A percentile compares a stretch with the other conserved stretches of the same genome.
Conservation (phyloP, 1,140 invertebrate species). For the Scaptomyza montana region DNA sequence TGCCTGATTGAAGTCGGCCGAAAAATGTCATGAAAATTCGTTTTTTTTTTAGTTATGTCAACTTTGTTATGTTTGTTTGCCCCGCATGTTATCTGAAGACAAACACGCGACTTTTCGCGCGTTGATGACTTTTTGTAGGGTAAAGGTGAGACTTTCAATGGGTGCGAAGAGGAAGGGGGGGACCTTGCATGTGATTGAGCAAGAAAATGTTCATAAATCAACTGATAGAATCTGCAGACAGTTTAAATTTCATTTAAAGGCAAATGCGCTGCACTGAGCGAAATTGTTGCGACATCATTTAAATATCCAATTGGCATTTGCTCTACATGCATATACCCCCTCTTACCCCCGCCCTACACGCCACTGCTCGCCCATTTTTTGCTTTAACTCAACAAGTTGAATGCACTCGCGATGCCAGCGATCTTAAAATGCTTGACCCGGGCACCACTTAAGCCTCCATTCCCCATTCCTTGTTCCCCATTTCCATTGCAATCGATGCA, state of each 20-base stretch:
- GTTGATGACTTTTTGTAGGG: neutral
- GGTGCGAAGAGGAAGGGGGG: neutral
- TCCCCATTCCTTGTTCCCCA: slow-evolving; percentile 17
- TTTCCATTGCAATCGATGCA: neutral
- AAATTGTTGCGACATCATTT: slow-evolving; percentile 77
- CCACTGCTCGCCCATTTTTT: neutral
- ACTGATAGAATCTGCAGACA: slow-evolving; percentile 80
- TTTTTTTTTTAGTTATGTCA: slow-evolving; percentile 5
- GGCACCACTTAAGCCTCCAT: slow-evolving; percentile 40
- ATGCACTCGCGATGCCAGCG: slow-evolving; percentile 34
- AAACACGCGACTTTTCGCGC: slow-evolving; percentile 33
- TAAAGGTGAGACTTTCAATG: neutral
- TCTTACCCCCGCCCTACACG: neutral
- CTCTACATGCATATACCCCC: slow-evolving; percentile 50
- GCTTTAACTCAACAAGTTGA: slow-evolving; percentile 13
- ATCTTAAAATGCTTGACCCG: slow-evolving; percentile 60
- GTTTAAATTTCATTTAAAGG: slow-evolving; percentile 79
- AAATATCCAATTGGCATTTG: slow-evolving; percentile 72
- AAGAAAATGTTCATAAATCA: slow-evolving; percentile 61
- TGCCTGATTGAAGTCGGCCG: slow-evolving; percentile 64
- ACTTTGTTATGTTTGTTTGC: slow-evolving; percentile 3
- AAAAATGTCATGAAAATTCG: slow-evolving; percentile 46
- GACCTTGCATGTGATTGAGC: slow-evolving; percentile 8
- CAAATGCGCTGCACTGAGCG: slow-evolving; percentile 36
- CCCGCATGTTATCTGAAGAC: slow-evolving; percentile 34